A percentile compares a stretch with the other conserved stretches of the same genome.
phyloP scores from a whole-genome alignment of 1,140 invertebrate species.

The Musca vetustissima region DNA sequence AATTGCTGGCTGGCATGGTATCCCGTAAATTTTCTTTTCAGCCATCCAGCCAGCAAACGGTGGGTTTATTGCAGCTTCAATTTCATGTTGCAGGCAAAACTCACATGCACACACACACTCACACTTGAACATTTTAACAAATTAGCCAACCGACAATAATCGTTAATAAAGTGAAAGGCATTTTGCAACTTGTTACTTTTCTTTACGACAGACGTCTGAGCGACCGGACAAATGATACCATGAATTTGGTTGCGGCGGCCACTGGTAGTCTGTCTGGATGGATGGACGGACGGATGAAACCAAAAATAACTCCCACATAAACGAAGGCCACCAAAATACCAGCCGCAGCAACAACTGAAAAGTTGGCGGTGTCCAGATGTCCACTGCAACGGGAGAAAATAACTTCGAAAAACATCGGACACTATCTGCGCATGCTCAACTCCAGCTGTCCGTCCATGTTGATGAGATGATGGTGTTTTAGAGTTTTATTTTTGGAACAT shows the following conservation, averaged over 20 bases:
- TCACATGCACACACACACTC: too few relatives aligned
- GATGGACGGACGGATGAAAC: too few relatives aligned
- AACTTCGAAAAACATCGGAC: neutral
- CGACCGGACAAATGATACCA: too few relatives aligned
- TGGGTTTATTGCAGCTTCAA: too few relatives aligned
- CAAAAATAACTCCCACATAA: conserved; percentile 18
- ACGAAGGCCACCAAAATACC: neutral
- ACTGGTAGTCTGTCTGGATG: neutral
- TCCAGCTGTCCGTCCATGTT: too few relatives aligned
- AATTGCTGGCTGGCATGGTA: too few relatives aligned
- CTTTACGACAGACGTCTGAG: neutral
- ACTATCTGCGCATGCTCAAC: neutral
- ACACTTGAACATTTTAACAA: too few relatives aligned
- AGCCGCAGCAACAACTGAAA: neutral
- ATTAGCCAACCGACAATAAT: conserved; percentile 2
- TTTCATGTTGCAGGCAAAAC: too few relatives aligned
- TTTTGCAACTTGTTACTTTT: conserved; percentile 24
- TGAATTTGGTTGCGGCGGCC: too few relatives aligned
- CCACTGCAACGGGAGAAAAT: neutral
- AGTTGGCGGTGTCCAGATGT: neutral
- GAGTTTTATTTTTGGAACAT: neutral
- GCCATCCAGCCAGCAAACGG: too few relatives aligned
- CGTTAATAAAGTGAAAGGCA: conserved; percentile 31
- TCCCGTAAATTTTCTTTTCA: too few relatives aligned
- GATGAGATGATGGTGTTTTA: neutral